Evolutionary conservation across 1,140 invertebrate genomes (phyloP).

Genomic region (Varroa destructor): DNA sequence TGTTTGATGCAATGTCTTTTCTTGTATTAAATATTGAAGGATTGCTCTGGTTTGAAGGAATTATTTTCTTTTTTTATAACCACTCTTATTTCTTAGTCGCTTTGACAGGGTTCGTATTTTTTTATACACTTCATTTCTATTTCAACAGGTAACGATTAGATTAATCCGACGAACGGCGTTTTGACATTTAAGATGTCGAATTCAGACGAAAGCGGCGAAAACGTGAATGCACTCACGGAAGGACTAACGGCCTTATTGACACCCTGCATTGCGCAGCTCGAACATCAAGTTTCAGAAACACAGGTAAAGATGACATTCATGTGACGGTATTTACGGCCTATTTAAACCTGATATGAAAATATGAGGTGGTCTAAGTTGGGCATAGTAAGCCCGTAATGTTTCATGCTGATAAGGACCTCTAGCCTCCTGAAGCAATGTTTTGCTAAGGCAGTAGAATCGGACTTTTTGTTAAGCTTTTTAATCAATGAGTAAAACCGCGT

Average conservation of each 20-base stretch:
- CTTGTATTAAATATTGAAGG: no score
- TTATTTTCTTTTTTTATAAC: no score
- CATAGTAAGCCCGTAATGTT: neutral
- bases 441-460: no score
- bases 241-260: slow-evolving; percentile 24
- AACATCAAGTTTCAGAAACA: slow-evolving; percentile 9
- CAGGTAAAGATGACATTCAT: neutral
- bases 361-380: neutral
- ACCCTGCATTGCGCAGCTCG: slow-evolving; percentile 1
- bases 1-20: no score
- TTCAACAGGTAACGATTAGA: no score
- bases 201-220: slow-evolving; percentile 10
- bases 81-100: no score
- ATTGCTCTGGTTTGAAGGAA: no score
- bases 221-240: slow-evolving; percentile 8
- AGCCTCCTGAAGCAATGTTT: no score
- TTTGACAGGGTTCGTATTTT: no score
- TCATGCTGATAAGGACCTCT: neutral
- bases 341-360: neutral
- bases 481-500: no score
- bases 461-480: no score
- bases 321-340: neutral
- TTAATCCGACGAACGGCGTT: neutral
- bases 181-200: neutral
- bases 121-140: no score